These are phyloP conservation scores for Polypterus bichir DNA, from an alignment of 2,113 vertebrate genomes.

Conservation along the genomic window DNA sequence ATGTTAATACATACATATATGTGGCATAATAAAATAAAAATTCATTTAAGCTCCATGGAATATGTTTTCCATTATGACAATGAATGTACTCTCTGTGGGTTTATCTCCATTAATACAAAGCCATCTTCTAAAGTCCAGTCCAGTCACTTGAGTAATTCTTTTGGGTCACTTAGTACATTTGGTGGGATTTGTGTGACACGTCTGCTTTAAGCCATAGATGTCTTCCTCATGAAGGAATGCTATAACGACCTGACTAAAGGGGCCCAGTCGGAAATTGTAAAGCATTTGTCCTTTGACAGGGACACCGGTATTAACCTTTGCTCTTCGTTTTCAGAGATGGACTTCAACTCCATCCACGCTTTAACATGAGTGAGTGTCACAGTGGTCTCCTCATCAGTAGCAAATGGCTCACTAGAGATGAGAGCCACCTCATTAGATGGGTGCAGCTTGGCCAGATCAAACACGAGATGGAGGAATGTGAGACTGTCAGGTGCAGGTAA, in stretches of 20 bases:
- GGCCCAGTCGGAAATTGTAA: conserved; percentile 18
- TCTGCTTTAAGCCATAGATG: background rate
- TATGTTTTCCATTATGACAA: too few relatives aligned
- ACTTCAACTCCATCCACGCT: conserved; percentile 36
- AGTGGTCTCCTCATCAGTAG: conserved; percentile 18
- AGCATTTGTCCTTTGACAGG: conserved; percentile 36
- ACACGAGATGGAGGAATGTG: background rate
- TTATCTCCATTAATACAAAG: background rate
- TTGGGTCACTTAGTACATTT: too few relatives aligned
- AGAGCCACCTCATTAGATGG: conserved; percentile 17
- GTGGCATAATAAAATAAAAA: too few relatives aligned
- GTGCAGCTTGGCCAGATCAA: conserved; percentile 15
- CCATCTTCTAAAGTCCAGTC: background rate
- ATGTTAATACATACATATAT: too few relatives aligned
- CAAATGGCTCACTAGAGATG: conserved; percentile 1
- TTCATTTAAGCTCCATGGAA: too few relatives aligned
- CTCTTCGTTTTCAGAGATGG: conserved; percentile 4
- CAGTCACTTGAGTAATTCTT: background rate
- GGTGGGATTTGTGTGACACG: background rate
- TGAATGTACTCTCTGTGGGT: too few relatives aligned
- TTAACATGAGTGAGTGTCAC: conserved; percentile 37
- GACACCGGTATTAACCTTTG: conserved; percentile 31
- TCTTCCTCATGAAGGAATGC: background rate
- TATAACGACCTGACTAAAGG: background rate
- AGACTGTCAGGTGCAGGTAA: background rate